Evolutionary conservation across 92 coral and sea anemone genomes (phyloP), one percentile per base, ranked within the genome.

Genomic region (Porites cylindrica): DNA sequence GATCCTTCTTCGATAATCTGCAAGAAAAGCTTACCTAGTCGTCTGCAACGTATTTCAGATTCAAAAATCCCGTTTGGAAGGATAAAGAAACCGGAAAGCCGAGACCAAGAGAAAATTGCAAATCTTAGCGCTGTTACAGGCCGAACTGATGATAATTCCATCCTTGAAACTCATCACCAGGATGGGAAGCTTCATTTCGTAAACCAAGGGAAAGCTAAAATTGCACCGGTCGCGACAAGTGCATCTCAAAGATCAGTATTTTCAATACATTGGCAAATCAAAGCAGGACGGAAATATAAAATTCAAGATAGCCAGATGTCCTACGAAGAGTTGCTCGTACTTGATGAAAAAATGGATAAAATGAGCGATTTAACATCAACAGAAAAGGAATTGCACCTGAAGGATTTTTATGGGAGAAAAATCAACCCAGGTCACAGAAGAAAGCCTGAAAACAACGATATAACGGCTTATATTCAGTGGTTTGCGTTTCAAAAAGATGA

Each of bases 341-440:
- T 82, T 21, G 86, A 82, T 70, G 77, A 82, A 82, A 82, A 82
- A 29, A 82, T 82, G 77, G 77, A 82, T 10, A 65, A 82, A 18
- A 11, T 70, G 88, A 32, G 23, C 59, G 16, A 84, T 11, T 56
- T 84, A 26, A 18, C 81, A 17, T 26, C 26, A 13, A 63, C 82
- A 26, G 66, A 56, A 2, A 64, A 1, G 21, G 53, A 51, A 24
- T 3, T 66, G 7, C 53, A 61, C 7, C 64, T 89, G 4, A 89
- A 56, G 24, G 95, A 92, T 69, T 67, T 92, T 61, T 56, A 80
- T 32, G 95, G 95, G 7, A 85, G 73, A 26, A 32, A 74, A 65
- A 58, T 92, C 7, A 68, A 66, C 23, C 67, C 93, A 47, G 4
- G 47, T 38, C 47, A 38, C 47, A 38, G 47, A 38, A 4, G 47